phyloP scores from a whole-genome alignment of 2,888 invertebrate genomes.

The Acleris emargana region DNA sequence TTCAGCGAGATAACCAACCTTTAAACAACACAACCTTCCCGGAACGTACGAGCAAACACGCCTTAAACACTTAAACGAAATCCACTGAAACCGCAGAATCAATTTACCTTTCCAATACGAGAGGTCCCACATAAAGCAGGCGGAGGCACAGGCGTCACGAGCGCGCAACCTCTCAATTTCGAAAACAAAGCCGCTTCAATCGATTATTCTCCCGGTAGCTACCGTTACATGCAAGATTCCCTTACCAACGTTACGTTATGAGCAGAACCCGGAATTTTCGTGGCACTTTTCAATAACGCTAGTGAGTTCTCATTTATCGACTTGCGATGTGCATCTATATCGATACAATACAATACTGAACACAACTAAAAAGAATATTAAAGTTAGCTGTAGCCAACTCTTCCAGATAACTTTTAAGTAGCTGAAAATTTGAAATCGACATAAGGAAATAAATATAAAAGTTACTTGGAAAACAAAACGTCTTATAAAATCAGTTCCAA shows the following conservation, averaged over 20 bases:
- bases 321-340: too few species aligned
- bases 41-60: slow-evolving; percentile 43
- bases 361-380: too few species aligned
- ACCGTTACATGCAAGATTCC: slow-evolving; percentile 68
- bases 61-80: slow-evolving; percentile 33
- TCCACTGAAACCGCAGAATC: slow-evolving; percentile 49
- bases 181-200: slow-evolving; percentile 75
- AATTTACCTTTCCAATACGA: slow-evolving; percentile 55
- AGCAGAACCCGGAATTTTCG: too few species aligned
- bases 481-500: too few species aligned
- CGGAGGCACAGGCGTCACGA: slow-evolving; percentile 69
- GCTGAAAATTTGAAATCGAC: too few species aligned
- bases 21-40: slow-evolving; percentile 18
- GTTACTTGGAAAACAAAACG: too few species aligned
- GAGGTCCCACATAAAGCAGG: slow-evolving; percentile 45
- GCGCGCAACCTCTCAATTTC: slow-evolving; percentile 73
- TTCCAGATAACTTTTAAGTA: too few species aligned
- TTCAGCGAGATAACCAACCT: background rate
- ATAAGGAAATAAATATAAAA: too few species aligned
- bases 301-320: too few species aligned
- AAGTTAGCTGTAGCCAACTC: too few species aligned
- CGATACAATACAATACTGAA: too few species aligned
- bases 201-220: slow-evolving; percentile 72
- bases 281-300: too few species aligned
- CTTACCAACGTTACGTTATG: slow-evolving; percentile 53